Conservation (phyloP, 2,113 vertebrate species). For the Empidonax traillii region DNA sequence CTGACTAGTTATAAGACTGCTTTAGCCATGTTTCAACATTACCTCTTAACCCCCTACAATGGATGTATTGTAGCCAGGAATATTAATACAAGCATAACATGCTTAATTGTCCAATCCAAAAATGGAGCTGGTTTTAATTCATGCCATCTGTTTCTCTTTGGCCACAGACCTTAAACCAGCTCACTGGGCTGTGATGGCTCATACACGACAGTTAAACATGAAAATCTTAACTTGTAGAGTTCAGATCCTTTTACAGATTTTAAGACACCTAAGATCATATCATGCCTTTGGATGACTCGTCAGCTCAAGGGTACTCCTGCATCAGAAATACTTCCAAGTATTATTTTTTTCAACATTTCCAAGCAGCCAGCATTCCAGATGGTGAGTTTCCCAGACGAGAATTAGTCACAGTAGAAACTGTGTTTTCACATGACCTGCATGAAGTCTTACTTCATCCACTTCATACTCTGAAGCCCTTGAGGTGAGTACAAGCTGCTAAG, state of each 20-base stretch:
- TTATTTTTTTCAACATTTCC: not conserved
- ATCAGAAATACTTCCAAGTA: not conserved
- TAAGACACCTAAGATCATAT: not conserved
- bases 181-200: not conserved
- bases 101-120: constrained; percentile 29
- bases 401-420: not conserved
- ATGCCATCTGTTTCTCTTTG: constrained; percentile 18
- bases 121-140: not conserved
- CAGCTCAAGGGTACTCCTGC: not conserved
- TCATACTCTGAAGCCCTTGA: not conserved
- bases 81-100: not conserved
- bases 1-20: not conserved
- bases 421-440: not conserved
- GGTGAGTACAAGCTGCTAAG: not conserved
- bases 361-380: not conserved
- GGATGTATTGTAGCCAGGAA: not conserved
- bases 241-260: not conserved
- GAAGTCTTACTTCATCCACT: not conserved
- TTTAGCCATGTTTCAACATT: not conserved
- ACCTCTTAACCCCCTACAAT: not conserved
- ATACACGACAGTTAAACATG: not conserved
- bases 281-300: not conserved
- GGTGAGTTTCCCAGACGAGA: not conserved
- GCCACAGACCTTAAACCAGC: not conserved
- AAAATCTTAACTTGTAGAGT: not conserved